Conservation (phyloP, 2,113 vertebrate species). For the Dolichallabes microphthalmus region DNA sequence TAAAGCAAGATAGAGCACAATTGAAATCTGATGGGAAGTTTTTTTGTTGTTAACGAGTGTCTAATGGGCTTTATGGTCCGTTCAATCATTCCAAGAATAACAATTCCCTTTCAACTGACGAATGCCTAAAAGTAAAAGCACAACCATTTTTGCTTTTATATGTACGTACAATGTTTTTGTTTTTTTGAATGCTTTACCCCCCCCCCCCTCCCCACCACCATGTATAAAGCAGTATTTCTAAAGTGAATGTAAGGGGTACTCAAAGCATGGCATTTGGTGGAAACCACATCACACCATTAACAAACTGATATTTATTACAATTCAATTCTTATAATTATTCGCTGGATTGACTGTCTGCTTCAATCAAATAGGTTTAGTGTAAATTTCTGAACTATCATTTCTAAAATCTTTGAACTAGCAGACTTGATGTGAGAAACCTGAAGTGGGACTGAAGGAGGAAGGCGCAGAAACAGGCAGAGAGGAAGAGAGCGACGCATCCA, state of each 20-base stretch:
- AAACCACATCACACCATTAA: neutral
- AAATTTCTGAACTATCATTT: neutral
- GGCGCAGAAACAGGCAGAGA: slow-evolving; percentile 40
- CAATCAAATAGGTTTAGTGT: neutral
- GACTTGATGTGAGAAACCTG: slow-evolving; percentile 3
- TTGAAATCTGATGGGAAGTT: neutral
- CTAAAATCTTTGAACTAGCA: neutral
- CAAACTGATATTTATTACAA: neutral
- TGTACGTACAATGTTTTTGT: too few relatives aligned
- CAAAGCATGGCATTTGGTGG: neutral
- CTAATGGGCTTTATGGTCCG: neutral
- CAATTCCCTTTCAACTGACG: neutral
- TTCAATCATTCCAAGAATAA: neutral
- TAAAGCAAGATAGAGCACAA: neutral
- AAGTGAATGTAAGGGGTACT: neutral
- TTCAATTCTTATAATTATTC: neutral
- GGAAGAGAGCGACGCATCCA: slow-evolving; percentile 51
- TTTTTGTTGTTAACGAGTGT: neutral
- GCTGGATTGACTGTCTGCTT: neutral
- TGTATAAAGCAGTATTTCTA: neutral
- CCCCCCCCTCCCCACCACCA: too few relatives aligned
- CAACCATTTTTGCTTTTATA: neutral
- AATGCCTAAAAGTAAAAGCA: neutral
- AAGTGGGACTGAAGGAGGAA: slow-evolving; percentile 39
- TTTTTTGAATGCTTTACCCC: too few relatives aligned